Base-by-base conservation (phyloP, 2,113 vertebrate species). In the Ginglymostoma cirratum region DNA sequence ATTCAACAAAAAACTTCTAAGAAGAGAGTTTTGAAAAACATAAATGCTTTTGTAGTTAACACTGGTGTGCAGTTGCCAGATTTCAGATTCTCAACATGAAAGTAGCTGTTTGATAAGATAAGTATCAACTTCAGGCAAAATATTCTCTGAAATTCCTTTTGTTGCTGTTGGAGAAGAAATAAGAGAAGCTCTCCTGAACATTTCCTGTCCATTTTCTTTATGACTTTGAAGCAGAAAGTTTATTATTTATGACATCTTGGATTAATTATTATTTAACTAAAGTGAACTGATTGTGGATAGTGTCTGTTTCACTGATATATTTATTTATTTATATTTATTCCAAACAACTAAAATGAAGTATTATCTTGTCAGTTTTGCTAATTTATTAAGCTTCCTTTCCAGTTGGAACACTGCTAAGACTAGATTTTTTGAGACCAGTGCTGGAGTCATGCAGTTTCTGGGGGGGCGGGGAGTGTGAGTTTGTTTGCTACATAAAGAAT, bases 241-340 rank as follows among this genome's bases (percentile, higher is more conserved):
- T 89, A 48, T 89, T 89, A 89, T 89, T 55, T 55, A 52, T 69
- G 93, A 34, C 27, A 94, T 94, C 45, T 94, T 66, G 67, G 69
- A 65, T 65, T 14, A 92, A 65, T 55, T 38, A 65, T 70, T 95
- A 70, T 95, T 95, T 72, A 72, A 95, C 70, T 45, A 72, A 95
- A 70, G 19, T 72, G 67, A 72, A 48, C 42, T 95, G 90, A 66
- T 42, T 94, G 55, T 42, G 38, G n/a, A 8, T 19, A 38, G 87
- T 14, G 0, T 92, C 30, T 66, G n/a, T n/a, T 38, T 55, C n/a
- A 48, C 42, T 70, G n/a, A 93, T 69, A 42, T 94, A 67, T 69
- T 42, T 94, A 34, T 90, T 24, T 89, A 93, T 93, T 23, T 89
- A 61, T 85, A 85, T 89, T 55, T 92, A 34, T 92, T 92, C 27